Evolutionary conservation across 1,140 invertebrate genomes (phyloP), one percentile per base, ranked within the genome.

Genomic region (Drosophila lowei): DNA sequence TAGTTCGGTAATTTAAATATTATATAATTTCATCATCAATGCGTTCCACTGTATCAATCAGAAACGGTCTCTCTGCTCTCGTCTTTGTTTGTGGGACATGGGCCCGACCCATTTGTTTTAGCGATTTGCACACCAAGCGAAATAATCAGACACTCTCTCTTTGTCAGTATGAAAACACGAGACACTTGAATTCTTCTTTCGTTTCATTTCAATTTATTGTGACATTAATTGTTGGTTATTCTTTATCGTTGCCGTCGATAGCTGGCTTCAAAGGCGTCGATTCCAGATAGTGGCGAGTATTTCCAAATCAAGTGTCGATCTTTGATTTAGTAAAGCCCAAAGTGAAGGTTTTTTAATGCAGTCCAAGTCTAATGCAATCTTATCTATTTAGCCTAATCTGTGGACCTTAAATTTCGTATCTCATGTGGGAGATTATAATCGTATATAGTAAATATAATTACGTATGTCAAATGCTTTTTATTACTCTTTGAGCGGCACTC

Each of bases 301-400:
- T 34, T 34, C 3, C 34, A 4, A 38, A 13, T 38, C 34, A 38
- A 34, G 30, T 18, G 28, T 30, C 7, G 25, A n/a, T 5, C 28
- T 44, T 62, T 62, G 52, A 62, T 62, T 56, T 57, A 30, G 16
- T 15, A 9, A 15, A 52, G 2, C 3, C 16, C 34, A 38, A 5
- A 13, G 7, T n/a, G 7, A 11, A 2, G 21, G 9, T 30, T 15
- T 15, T 28, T 46, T 21, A 54, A 34, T 6, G 3, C 15, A 47
- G 42, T 11, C 49, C 23, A 34, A 52, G 34, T 34, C 28, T 9
- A 48, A 50, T 67, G 34, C 11, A n/a, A 49, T 48, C 66, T 70
- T 68, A 68, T 68, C 66, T 34, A 5, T 3, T 42, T 34, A 25
- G 50, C 18, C 52, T 68, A 70, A 70, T 70, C 66, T 34, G 9